Percentiles rank a stretch among this genome's conserved stretches.
phyloP scores from a whole-genome alignment of 2,888 invertebrate genomes.

The Troglohyphantes excavatus region DNA sequence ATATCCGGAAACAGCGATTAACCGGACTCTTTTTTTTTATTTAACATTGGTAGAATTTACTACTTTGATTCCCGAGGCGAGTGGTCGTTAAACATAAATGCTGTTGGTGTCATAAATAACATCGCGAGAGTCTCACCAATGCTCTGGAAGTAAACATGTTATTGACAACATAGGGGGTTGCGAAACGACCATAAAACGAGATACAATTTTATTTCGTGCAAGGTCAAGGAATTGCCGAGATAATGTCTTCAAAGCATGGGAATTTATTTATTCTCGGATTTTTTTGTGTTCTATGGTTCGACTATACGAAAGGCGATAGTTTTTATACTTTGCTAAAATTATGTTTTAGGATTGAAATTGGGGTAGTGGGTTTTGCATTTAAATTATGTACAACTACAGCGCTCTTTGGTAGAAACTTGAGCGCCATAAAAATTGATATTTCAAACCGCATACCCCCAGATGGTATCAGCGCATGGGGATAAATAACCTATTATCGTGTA shows the following conservation, averaged over 20 bases:
- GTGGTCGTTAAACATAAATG: conserved; percentile 51
- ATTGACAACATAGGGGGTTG: background rate
- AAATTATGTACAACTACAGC: too few relatives aligned
- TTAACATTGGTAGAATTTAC: too few relatives aligned
- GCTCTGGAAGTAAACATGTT: conserved; percentile 44
- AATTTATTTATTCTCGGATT: background rate
- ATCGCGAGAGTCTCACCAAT: conserved; percentile 25
- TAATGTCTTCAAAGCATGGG: background rate
- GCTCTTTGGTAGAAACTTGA: too few relatives aligned
- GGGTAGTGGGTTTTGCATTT: too few relatives aligned
- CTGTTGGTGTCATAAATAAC: conserved; percentile 26
- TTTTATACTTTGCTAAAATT: background rate
- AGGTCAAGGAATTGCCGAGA: background rate
- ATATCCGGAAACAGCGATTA: too few relatives aligned
- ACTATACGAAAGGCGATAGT: background rate
- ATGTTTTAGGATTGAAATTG: too few relatives aligned
- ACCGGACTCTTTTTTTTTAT: too few relatives aligned
- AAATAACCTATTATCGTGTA: too few relatives aligned
- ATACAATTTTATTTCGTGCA: background rate
- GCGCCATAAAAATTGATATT: too few relatives aligned
- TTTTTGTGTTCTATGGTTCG: background rate
- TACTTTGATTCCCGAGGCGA: too few relatives aligned
- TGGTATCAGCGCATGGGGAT: too few relatives aligned
- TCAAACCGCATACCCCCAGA: too few relatives aligned
- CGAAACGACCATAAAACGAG: background rate